Conservation (phyloP, 2,797 vertebrate species). For the Astyanax mexicanus region DNA sequence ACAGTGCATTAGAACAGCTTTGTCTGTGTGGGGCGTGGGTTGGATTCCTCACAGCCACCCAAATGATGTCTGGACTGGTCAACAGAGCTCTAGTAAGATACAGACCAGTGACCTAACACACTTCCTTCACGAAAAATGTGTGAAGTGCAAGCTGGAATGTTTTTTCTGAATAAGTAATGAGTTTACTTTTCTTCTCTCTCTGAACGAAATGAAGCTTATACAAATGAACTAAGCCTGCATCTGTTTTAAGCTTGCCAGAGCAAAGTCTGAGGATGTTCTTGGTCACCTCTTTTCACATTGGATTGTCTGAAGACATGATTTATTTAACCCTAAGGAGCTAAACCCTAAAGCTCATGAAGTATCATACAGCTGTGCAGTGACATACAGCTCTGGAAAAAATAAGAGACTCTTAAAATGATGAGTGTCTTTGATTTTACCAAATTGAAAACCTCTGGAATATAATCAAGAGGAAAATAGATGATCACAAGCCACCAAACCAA, state of each 20-base stretch:
- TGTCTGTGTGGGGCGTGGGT: constrained; percentile 62
- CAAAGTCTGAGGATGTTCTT: neutral
- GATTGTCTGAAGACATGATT: neutral
- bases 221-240: neutral
- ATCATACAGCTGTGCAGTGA: no score
- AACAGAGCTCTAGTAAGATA: neutral
- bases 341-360: no score
- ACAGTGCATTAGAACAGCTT: constrained; percentile 56
- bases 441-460: no score
- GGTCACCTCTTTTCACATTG: neutral
- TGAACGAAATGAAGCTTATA: neutral
- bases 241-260: neutral
- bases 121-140: no score
- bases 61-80: neutral
- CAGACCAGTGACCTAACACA: neutral
- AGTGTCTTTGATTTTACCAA: no score
- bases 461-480: no score
- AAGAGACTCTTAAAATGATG: no score
- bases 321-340: no score
- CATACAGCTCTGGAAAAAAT: no score
- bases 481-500: no score
- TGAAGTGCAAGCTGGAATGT: no score
- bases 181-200: neutral
- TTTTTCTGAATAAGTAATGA: no score
- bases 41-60: neutral